A percentile compares a stretch with the other conserved stretches of the same genome.
Conservation (phyloP, 2,888 invertebrate genomes). For the Drosophila sordidapex region DNA sequence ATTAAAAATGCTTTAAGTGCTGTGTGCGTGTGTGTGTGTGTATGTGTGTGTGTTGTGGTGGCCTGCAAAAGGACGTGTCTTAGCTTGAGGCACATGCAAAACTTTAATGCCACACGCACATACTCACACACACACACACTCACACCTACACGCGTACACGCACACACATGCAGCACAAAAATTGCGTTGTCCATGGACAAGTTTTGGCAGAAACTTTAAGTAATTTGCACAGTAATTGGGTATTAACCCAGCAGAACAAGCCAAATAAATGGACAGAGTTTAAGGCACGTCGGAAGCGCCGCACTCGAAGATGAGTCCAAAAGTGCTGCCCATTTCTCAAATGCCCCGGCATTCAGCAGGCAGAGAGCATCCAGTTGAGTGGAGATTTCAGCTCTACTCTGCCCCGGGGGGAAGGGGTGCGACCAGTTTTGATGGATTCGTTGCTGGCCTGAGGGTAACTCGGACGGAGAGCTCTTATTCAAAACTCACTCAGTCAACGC, state of each 20-base stretch:
- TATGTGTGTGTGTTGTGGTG: constrained; percentile 8
- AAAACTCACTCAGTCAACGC: constrained; percentile 62
- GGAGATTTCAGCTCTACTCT: not conserved
- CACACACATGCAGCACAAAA: constrained; percentile 17
- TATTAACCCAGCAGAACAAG: constrained; percentile 82
- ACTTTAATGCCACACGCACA: constrained; percentile 61
- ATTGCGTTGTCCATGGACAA: constrained; percentile 48
- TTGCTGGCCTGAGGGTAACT: constrained; percentile 36
- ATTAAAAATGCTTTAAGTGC: constrained; percentile 75
- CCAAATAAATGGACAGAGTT: constrained; percentile 75
- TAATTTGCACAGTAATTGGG: constrained; percentile 84
- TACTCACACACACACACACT: not conserved
- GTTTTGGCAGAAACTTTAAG: constrained; percentile 72
- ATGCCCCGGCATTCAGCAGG: constrained; percentile 28
- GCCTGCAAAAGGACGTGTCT: constrained; percentile 47
- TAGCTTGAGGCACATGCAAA: constrained; percentile 56
- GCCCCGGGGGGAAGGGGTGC: constrained; percentile 22
- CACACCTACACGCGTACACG: constrained; percentile 14
- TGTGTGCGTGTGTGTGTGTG: not conserved
- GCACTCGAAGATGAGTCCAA: constrained; percentile 1
- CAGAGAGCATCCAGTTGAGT: constrained; percentile 24
- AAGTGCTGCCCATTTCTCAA: constrained; percentile 64
- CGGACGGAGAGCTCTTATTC: constrained; percentile 54
- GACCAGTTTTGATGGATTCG: constrained; percentile 74
- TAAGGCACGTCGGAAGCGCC: constrained; percentile 60